Evolutionary conservation across 2,888 invertebrate species (phyloP).

Genomic region (Xanthia icteritia): DNA sequence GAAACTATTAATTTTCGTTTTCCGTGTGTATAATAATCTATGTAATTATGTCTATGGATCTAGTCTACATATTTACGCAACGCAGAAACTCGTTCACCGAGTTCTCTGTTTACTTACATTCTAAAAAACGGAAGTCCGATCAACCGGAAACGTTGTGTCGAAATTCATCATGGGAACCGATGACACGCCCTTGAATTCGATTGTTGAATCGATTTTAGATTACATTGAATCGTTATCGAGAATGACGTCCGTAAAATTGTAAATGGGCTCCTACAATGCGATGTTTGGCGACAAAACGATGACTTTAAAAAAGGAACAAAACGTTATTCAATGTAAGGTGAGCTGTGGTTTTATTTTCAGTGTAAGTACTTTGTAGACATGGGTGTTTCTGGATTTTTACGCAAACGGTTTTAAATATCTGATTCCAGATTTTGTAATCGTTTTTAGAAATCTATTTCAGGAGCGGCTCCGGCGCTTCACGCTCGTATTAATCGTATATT

Average conservation of each 20-base stretch:
- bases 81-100: conserved; percentile 36
- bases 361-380: not conserved
- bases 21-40: conserved; percentile 33
- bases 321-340: conserved; percentile 23
- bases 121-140: conserved; percentile 67
- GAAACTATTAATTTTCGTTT: conserved; percentile 43
- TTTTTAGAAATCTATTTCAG: no score
- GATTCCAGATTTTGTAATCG: no score
- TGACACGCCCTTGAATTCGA: conserved; percentile 73
- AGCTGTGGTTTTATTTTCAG: conserved; percentile 27
- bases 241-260: conserved; percentile 62
- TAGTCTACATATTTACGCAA: conserved; percentile 47
- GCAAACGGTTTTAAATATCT: no score
- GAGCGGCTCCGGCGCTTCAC: no score
- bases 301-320: conserved; percentile 49
- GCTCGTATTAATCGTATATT: no score
- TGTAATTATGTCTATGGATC: conserved; percentile 37
- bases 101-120: conserved; percentile 48
- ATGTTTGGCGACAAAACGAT: conserved; percentile 52
- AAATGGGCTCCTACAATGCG: conserved; percentile 56
- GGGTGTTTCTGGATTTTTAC: no score
- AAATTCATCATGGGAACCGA: conserved; percentile 72
- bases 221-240: conserved; percentile 64
- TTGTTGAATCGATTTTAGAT: conserved; percentile 66
- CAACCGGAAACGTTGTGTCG: conserved; percentile 66